Evolutionary conservation across 2,888 invertebrate genomes (phyloP).

Genomic region (Holacanthella duospinosa): DNA sequence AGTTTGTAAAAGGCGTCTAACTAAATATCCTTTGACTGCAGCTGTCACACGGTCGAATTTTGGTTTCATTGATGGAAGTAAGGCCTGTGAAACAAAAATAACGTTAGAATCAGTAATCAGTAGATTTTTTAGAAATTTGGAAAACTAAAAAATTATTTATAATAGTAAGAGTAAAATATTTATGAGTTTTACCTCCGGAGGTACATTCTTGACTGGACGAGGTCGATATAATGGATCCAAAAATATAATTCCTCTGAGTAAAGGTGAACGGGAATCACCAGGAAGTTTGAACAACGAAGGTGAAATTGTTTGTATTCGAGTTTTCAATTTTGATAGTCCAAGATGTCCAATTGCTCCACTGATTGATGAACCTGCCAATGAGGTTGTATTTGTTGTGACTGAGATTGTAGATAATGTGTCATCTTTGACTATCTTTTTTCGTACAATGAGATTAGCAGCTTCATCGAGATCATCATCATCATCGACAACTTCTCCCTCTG

Average conservation of each 20-base stretch:
- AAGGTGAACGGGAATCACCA: constrained; percentile 26
- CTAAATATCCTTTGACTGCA: constrained; percentile 60
- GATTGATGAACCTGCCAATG: background rate
- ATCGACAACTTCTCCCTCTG: constrained; percentile 2
- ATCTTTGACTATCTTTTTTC: background rate
- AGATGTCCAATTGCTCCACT: constrained; percentile 13
- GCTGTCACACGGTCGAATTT: constrained; percentile 41
- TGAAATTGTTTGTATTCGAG: constrained; percentile 26
- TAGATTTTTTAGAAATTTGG: background rate
- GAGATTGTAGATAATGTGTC: background rate
- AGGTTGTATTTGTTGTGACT: background rate
- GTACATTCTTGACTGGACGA: constrained; percentile 18
- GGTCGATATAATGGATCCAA: constrained; percentile 27
- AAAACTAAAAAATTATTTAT: background rate
- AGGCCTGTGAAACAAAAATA: constrained; percentile 18
- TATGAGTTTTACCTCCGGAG: constrained; percentile 18
- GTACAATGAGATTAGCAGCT: background rate
- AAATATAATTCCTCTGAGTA: constrained; percentile 29
- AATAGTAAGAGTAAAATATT: background rate
- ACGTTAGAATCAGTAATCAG: background rate
- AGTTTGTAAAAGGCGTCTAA: constrained; percentile 67
- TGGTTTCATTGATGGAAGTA: constrained; percentile 31
- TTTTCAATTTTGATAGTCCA: constrained; percentile 29
- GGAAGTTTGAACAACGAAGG: constrained; percentile 22
- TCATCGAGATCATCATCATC: background rate